Evolutionary conservation across 2,888 invertebrate genomes (phyloP), one percentile per base, ranked within the genome.

Genomic region (Amblyjoppa proteus): DNA sequence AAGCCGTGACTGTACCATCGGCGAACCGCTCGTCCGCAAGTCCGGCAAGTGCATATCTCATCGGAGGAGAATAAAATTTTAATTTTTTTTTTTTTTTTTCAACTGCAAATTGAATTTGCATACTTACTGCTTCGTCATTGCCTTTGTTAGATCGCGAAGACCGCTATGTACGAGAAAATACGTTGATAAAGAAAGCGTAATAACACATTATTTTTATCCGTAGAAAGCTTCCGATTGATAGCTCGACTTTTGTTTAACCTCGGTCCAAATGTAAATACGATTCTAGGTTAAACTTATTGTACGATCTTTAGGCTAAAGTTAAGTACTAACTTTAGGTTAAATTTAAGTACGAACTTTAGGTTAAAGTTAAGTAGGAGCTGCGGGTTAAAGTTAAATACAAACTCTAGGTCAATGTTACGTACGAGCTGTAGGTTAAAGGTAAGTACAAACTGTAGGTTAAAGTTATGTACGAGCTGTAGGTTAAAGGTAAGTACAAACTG

Each of bases 21-120:
- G 6, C 34, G 49, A 53, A 38, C 34, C 73, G 71, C n/a, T 61
- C 20, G 16, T 34, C 38, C 51, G 25, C 56, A 70, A 78, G n/a
- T 69, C 31, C 78, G 69, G 13, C 69, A 70, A 78, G 28, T 69
- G 45, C 78, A 58, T 13, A 31, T 38, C 16, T n/a, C 38, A 20
- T 41, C 66, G 38, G 38, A 68, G 6, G 20, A 68, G 66, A 41
- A 68, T 41, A 41, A 41, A 25, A 41, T 56, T 25, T 4, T 11
- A 7, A 20, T 56, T 56, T 56, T 56, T n/a, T 56, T 1, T 56
- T n/a, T 56, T 1, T 56, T 56, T 53, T 16, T 53, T 2, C 20
- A 9, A 41, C 38, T 9, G 20, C 11, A 3, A 68, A 41, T 41
- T 61, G 4, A 34, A 31, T 31, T 34, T 16, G 34, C 61, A 16